Base-by-base conservation (phyloP, 2,113 vertebrate genomes). In the Cottus gobio region DNA sequence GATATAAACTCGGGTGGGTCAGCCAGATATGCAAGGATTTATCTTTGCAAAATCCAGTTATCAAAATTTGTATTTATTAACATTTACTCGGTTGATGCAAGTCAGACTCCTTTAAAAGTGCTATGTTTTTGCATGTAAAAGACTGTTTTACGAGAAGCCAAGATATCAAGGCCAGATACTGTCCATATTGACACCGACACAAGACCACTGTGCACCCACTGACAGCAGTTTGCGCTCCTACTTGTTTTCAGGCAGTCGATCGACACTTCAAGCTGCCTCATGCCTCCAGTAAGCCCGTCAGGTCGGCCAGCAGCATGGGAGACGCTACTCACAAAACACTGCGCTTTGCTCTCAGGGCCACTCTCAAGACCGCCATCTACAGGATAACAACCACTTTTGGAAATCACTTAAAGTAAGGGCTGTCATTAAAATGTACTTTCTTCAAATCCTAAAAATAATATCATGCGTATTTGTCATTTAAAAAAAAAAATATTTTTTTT, bases 251-350 rank as follows among this genome's bases (percentile, higher is more conserved):
- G 98, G 97, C 97, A 0, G 96, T 98, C 0, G 98, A 99, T 82
- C 96, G 96, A n/a, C 95, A 98, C 91, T 99, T 99, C 89, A 99
- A 99, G 85, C 95, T 99, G 85, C 98, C 98, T 73, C 97, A 99
- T 7, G 98, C 96, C 70, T 99, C 98, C 67, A 99, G 96, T 86
- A 99, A 98, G 60, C 96, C 97, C 0, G 81, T 94, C 24, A 94
- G 96, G 79, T 87, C 77, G 7, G 87, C 91, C 60, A 94, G 93
- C 83, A 95, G 94, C 82, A 92, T 99, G 89, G 95, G 95, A 82
- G 97, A 99, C 79, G 94, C 96, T 0, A 95, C 96, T 8, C 97
- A 97, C 78, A 99, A 97, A 93, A 98, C 96, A 0, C 95, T 98
- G 85, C 93, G 98, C 30, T 99, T 99, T 88, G 97, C 97, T 42